Percentiles rank a stretch among this genome's conserved stretches.
Conservation (phyloP, 2,888 invertebrate genomes). For the Heliconius erato region DNA sequence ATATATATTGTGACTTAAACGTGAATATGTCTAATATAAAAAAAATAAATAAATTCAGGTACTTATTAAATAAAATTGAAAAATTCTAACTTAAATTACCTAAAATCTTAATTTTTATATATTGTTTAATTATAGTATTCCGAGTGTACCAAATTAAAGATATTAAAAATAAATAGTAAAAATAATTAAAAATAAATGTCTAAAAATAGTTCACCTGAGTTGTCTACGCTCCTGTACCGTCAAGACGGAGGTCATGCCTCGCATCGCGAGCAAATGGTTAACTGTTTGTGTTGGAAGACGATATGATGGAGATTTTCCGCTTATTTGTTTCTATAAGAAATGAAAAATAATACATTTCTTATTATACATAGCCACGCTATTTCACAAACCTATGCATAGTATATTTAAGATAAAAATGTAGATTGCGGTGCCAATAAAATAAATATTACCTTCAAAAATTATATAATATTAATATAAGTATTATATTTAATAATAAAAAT, state of each 20-base stretch:
- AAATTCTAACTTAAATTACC: too few relatives aligned
- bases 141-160: too few relatives aligned
- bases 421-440: not conserved
- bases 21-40: too few relatives aligned
- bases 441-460: not conserved
- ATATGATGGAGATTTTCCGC: constrained; percentile 59
- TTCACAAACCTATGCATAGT: not conserved
- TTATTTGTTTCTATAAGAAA: constrained; percentile 72
- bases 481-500: not conserved
- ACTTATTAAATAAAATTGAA: too few relatives aligned
- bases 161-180: not conserved
- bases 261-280: constrained; percentile 74
- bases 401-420: not conserved
- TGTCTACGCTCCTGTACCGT: constrained; percentile 73
- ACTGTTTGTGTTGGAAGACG: constrained; percentile 73
- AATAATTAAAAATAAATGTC: constrained; percentile 3
- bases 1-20: too few relatives aligned
- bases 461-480: not conserved
- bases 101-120: too few relatives aligned
- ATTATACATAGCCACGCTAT: not conserved
- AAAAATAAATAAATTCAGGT: too few relatives aligned
- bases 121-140: too few relatives aligned
- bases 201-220: constrained; percentile 66
- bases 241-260: constrained; percentile 74
- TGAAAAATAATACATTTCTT: constrained; percentile 15